These are phyloP conservation scores for Geodia barretti DNA, from an alignment of 37 sponge, comb jelly and placozoan genomes.

Conservation along the genomic window DNA sequence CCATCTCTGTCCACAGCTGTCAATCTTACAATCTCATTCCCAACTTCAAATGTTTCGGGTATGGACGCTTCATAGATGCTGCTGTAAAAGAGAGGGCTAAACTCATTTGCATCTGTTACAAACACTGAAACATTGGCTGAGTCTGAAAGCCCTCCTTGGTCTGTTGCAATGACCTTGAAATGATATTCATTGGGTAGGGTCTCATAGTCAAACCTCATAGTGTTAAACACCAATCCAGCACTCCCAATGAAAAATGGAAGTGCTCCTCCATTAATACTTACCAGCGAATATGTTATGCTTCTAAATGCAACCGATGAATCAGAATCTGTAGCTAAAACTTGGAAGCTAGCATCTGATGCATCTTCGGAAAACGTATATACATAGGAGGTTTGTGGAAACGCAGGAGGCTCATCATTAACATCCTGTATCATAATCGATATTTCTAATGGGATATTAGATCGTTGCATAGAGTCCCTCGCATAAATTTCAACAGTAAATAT, in stretches of 20 bases:
- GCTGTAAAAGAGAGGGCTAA: constrained; percentile 30
- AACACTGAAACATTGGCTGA: constrained; percentile 32
- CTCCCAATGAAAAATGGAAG: constrained; percentile 18
- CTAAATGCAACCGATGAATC: constrained; percentile 9
- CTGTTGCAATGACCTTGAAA: constrained; percentile 24
- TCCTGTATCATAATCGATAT: constrained; percentile 19
- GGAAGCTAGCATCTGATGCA: constrained; percentile 13
- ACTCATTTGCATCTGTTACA: constrained; percentile 60
- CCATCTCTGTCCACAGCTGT: constrained; percentile 55
- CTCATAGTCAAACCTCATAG: constrained; percentile 34
- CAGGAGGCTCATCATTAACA: constrained; percentile 41
- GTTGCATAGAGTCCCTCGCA: constrained; percentile 17
- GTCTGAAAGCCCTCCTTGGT: constrained; percentile 24
- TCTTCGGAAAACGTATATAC: constrained; percentile 30
- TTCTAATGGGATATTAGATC: neutral
- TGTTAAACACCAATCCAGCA: constrained; percentile 21
- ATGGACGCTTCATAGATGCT: neutral
- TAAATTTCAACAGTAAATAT: constrained; percentile 12
- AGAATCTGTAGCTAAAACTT: constrained; percentile 27
- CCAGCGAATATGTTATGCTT: neutral
- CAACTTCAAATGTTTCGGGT: constrained; percentile 24
- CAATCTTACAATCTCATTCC: constrained; percentile 27
- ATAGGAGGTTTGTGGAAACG: constrained; percentile 23
- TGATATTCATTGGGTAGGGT: constrained; percentile 16
- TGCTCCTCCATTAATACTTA: neutral